Percentiles rank a stretch among this genome's conserved stretches.
Conservation (phyloP, 2,888 invertebrate species). For the Phrixothrix hirtus region DNA sequence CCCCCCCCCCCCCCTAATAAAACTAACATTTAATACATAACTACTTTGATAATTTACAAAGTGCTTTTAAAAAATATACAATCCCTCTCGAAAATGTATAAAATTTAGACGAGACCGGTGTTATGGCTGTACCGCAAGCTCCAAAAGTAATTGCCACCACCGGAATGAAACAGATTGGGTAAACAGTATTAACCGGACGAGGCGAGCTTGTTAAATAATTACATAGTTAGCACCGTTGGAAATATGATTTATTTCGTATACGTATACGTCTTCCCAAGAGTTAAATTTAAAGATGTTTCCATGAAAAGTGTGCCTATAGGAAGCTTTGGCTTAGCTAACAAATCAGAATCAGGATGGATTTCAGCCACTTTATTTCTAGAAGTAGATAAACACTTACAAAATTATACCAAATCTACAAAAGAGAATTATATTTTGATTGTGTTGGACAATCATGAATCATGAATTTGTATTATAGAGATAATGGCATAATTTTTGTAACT, state of each 20-base stretch:
- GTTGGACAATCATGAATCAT: conserved; percentile 23
- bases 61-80: conserved; percentile 21
- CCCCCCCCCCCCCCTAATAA: too few species aligned
- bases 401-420: too few species aligned
- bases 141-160: conserved; percentile 14
- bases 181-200: conserved; percentile 14
- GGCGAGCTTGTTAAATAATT: conserved; percentile 7
- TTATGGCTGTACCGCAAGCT: conserved; percentile 19
- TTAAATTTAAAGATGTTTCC: conserved; percentile 15
- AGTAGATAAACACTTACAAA: too few species aligned
- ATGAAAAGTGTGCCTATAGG: conserved; percentile 30
- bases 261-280: too few species aligned
- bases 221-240: too few species aligned
- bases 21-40: too few species aligned
- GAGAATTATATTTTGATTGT: too few species aligned
- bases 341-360: too few species aligned
- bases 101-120: conserved; percentile 19
- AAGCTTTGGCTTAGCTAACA: conserved; percentile 25
- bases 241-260: too few species aligned
- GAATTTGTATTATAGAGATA: conserved; percentile 15
- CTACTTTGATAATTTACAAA: conserved; percentile 15
- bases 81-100: conserved; percentile 12
- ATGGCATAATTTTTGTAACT: conserved; percentile 22
- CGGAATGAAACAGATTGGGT: conserved; percentile 19
- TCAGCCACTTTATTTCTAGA: too few species aligned